Evolutionary conservation across 2,797 vertebrate species (phyloP).

Genomic region (Manis pentadactyla): DNA sequence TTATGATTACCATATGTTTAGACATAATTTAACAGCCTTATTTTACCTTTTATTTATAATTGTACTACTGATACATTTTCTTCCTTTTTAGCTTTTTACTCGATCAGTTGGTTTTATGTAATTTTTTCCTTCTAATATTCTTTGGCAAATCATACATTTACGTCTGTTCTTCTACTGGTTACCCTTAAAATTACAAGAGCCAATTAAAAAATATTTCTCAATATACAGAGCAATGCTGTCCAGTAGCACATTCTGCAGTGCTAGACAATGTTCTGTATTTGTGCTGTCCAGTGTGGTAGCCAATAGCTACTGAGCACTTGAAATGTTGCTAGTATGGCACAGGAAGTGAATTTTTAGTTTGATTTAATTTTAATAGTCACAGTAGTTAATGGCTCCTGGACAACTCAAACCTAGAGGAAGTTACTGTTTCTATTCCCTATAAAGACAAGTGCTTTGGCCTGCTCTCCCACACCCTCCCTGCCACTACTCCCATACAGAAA

Average conservation of each 20-base stretch:
- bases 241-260: neutral
- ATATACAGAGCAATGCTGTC: neutral
- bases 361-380: neutral
- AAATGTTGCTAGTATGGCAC: neutral
- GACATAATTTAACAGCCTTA: neutral
- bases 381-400: neutral
- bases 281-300: neutral
- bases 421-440: neutral
- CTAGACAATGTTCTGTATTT: neutral
- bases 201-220: conserved; percentile 2
- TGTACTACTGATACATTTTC: neutral
- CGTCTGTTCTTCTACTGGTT: neutral
- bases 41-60: conserved; percentile 48
- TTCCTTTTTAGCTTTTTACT: conserved; percentile 45
- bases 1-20: neutral
- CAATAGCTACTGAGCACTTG: neutral
- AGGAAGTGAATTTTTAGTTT: neutral
- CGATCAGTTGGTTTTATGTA: neutral
- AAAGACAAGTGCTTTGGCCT: neutral
- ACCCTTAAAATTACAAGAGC: neutral
- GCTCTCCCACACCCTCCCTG: neutral
- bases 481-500: neutral
- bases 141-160: neutral
- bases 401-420: neutral
- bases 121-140: neutral